phyloP scores from a whole-genome alignment of 2,797 vertebrate species.

The Microchirus variegatus region DNA sequence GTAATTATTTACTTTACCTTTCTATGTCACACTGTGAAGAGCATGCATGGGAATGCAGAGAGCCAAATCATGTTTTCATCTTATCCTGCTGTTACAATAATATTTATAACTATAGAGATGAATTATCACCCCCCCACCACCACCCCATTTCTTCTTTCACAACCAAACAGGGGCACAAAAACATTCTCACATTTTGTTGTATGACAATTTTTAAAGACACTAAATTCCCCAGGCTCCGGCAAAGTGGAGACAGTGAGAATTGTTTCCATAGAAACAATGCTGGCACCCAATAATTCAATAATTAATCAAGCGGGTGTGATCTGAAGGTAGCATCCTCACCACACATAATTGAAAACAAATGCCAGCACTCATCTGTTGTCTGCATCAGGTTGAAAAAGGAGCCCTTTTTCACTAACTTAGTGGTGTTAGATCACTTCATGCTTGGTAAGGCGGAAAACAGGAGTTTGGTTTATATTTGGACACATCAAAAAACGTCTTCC shows the following conservation, averaged over 20 bases:
- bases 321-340: slow-evolving; percentile 39
- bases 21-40: slow-evolving; percentile 7
- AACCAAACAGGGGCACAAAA: slow-evolving; percentile 9
- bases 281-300: slow-evolving; percentile 37
- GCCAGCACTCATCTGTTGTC: slow-evolving; percentile 2
- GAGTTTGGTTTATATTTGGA: slow-evolving; percentile 24
- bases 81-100: slow-evolving; percentile 2
- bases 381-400: slow-evolving; percentile 4
- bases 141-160: slow-evolving; percentile 19
- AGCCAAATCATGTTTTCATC: slow-evolving; percentile 7
- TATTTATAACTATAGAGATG: slow-evolving; percentile 18
- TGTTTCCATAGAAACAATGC: slow-evolving; percentile 68
- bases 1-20: not conserved
- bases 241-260: slow-evolving; percentile 19
- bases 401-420: slow-evolving; percentile 11
- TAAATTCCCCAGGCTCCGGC: slow-evolving; percentile 14
- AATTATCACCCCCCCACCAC: slow-evolving; percentile 22
- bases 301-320: slow-evolving; percentile 58
- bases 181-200: slow-evolving; percentile 29
- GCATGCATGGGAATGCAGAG: too few species aligned
- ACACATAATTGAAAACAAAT: slow-evolving; percentile 19
- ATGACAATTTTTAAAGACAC: slow-evolving; percentile 33
- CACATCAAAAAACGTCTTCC: slow-evolving; percentile 25
- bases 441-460: slow-evolving; percentile 20
- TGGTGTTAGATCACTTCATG: slow-evolving; percentile 36